Conservation (phyloP, 2,888 invertebrate species). For the Synergus gifuensis region DNA sequence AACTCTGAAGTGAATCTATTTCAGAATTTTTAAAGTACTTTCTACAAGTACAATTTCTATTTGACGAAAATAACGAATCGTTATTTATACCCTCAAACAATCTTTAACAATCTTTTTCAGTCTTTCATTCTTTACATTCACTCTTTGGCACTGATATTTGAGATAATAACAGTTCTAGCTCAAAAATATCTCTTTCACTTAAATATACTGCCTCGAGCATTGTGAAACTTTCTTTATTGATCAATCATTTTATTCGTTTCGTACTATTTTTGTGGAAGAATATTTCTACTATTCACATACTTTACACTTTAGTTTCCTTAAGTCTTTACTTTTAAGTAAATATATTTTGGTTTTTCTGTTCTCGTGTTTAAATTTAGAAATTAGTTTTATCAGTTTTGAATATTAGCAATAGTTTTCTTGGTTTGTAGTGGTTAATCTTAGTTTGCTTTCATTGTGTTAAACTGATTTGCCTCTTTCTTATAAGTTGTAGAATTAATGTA, state of each 20-base stretch:
- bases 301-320: slow-evolving; percentile 8
- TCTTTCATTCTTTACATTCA: neutral
- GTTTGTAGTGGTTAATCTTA: slow-evolving; percentile 16
- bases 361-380: slow-evolving; percentile 8
- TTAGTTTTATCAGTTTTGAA: slow-evolving; percentile 16
- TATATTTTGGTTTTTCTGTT: slow-evolving; percentile 20
- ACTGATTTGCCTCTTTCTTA: slow-evolving; percentile 22
- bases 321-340: slow-evolving; percentile 20
- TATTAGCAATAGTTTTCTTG: slow-evolving; percentile 24
- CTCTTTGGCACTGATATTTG: neutral
- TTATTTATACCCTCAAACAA: neutral
- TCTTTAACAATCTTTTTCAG: neutral
- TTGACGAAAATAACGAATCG: neutral
- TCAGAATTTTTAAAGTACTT: neutral
- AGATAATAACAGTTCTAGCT: neutral
- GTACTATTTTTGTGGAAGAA: slow-evolving; percentile 17
- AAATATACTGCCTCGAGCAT: slow-evolving; percentile 9
- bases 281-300: neutral
- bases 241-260: neutral
- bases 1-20: neutral
- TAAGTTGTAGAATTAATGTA: slow-evolving; percentile 22
- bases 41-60: neutral
- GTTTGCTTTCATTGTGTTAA: slow-evolving; percentile 18
- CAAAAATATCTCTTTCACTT: neutral
- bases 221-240: neutral